Base-by-base conservation (phyloP, 2,888 invertebrate genomes). In the Epinotia brunnichana region DNA sequence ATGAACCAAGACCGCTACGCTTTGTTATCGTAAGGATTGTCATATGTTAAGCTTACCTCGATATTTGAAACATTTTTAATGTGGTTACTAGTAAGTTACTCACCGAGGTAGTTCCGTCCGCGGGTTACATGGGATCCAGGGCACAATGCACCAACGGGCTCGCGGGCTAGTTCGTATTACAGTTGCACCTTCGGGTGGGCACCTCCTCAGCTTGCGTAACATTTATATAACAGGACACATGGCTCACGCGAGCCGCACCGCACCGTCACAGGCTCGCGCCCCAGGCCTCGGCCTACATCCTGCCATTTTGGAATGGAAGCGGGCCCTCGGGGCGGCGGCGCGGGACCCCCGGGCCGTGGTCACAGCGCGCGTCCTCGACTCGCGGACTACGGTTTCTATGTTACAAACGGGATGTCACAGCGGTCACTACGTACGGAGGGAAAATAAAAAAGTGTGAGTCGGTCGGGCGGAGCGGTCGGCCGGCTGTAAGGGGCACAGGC, bases 401-500 rank as follows among this genome's bases (percentile, higher is more conserved):
- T 85, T 80, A 82, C 80, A 82, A 83, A 82, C 80, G 75, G 80
- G 79, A 82, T 83, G 82, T 83, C 83, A 83, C 83, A 81, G 82
- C 82, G 81, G 81, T 83, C 78, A 77, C 85, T 86, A 85, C 85
- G 86, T 84, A 85, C 86, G 85, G 82, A 85, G 85, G 87, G 87
- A 89, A 90, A 91, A 90, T 90, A 91, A 89, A 90, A 90, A 90
- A 90, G 86, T 87, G 85, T 86, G 88, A 85, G 84, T 81, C 77
- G 80, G 82, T 87, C 87, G 89, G 88, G 90, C 83, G 90, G 91
- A 90, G 87, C 85, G 87, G 85, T 81, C 78, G 81, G 85, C 89
- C 89, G 90, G 90, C 90, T 84, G 90, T 84, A 87, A 86, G 85
- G 83, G 90, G 87, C 90, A 89, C 91, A 90, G 91, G 90, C 90